Evolutionary conservation across 2,888 invertebrate genomes (phyloP), one percentile per base, ranked within the genome.

Genomic region (Mesorhabditis belari): DNA sequence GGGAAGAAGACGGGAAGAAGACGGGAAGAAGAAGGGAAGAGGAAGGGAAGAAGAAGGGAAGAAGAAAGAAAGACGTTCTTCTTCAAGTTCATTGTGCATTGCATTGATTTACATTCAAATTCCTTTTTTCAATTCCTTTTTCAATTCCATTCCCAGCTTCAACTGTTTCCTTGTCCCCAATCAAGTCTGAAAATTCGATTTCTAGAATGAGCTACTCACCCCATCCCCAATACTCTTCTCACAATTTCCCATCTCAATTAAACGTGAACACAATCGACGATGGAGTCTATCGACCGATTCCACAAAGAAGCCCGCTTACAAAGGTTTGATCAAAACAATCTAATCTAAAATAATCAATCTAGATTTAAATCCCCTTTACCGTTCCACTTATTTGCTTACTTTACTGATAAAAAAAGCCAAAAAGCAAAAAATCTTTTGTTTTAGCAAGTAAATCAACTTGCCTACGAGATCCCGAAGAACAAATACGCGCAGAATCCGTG

Each of bases 371-470:
- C 12, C 29, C 21, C 17, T 53, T n/a, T 19, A 0, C n/a, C 19
- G 44, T 56, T 55, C 3, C 49, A 17, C 24, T 60, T 65, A 28
- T 19, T 28, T 23, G n/a, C 23, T 26, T 44, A 17, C 21, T 60
- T 12, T 5, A 21, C 27, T n/a, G n/a, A n/a, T n/a, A n/a, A n/a
- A n/a, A n/a, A n/a, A n/a, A n/a, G n/a, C n/a, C n/a, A n/a, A n/a
- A 5, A 17, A 6, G 9, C 6, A 23, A 62, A 3, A 44, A 3
- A 58, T 6, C 5, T 23, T 26, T 53, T 23, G 17, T 70, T 77
- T 51, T 67, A 79, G 80, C 80, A 79, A 76, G 80, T 80, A n/a
- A 76, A 80, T 57, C 79, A 80, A 62, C 64, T 80, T 51, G 73
- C 75, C 9, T 80, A 80, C 54, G 79, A 80, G 60, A 73, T 80